Evolutionary conservation across 2,888 invertebrate genomes (phyloP).

Genomic region (Rhagonycha fulva): DNA sequence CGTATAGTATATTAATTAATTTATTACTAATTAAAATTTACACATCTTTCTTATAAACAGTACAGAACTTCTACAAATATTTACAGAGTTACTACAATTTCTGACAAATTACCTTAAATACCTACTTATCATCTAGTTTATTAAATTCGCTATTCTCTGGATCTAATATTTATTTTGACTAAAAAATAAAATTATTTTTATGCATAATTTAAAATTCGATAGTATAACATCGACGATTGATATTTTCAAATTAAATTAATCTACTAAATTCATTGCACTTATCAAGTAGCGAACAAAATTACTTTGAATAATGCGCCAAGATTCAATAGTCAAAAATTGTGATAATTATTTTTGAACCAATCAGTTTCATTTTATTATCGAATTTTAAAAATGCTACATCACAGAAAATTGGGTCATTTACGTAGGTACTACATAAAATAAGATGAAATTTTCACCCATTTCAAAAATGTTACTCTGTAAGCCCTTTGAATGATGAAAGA

Average conservation of each 20-base stretch:
- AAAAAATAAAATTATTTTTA: not conserved
- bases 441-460: not conserved
- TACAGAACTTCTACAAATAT: not conserved
- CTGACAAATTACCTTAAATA: not conserved
- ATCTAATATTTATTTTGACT: not conserved
- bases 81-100: not conserved
- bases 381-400: not conserved
- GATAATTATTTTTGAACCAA: too few relatives aligned
- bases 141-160: not conserved
- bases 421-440: too few relatives aligned
- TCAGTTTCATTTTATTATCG: not conserved
- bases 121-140: not conserved
- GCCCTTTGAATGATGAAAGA: too few relatives aligned
- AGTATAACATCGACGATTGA: not conserved
- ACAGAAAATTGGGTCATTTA: not conserved
- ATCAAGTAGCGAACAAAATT: too few relatives aligned
- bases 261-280: too few relatives aligned
- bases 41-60: not conserved
- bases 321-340: too few relatives aligned
- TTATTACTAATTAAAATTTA: not conserved
- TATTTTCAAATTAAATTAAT: too few relatives aligned
- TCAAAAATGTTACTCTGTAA: not conserved
- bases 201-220: not conserved
- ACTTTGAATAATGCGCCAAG: not conserved
- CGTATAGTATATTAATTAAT: not conserved